Percentiles rank a stretch among this genome's conserved stretches.
Conservation (phyloP, 2,797 vertebrate genomes). For the Onychomys arenicola region DNA sequence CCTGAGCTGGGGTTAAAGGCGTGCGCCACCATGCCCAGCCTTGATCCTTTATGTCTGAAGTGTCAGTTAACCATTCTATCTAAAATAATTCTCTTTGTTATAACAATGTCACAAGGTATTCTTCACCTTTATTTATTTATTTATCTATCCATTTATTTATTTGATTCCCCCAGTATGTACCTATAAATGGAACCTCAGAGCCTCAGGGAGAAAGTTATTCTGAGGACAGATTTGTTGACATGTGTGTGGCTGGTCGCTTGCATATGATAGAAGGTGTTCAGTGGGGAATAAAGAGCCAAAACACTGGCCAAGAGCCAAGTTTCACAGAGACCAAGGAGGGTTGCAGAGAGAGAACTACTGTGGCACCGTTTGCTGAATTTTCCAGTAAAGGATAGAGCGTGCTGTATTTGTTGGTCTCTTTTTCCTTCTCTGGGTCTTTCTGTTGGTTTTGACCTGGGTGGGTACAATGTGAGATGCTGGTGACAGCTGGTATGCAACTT, state of each 20-base stretch:
- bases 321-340: not conserved
- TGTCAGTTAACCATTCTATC: not conserved
- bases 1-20: not conserved
- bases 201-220: not conserved
- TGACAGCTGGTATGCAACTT: not conserved
- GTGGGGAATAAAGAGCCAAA: not conserved
- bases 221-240: not conserved
- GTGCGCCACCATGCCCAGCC: not conserved
- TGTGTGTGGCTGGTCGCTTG: not conserved
- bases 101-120: not conserved
- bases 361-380: not conserved
- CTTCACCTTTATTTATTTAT: not conserved
- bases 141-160: not conserved
- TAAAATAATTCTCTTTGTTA: not conserved
- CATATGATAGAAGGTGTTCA: too few species aligned
- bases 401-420: not conserved
- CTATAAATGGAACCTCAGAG: not conserved
- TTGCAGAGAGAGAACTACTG: not conserved
- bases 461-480: accelerated
- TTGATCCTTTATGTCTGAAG: not conserved
- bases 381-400: not conserved
- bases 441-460: not conserved
- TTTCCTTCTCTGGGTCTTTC: not conserved
- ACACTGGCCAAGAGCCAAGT: not conserved
- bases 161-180: not conserved